A percentile compares a stretch with the other conserved stretches of the same genome.
Evolutionary conservation across 1,140 invertebrate species (phyloP).

Genomic region (Sinonovacula constricta): DNA sequence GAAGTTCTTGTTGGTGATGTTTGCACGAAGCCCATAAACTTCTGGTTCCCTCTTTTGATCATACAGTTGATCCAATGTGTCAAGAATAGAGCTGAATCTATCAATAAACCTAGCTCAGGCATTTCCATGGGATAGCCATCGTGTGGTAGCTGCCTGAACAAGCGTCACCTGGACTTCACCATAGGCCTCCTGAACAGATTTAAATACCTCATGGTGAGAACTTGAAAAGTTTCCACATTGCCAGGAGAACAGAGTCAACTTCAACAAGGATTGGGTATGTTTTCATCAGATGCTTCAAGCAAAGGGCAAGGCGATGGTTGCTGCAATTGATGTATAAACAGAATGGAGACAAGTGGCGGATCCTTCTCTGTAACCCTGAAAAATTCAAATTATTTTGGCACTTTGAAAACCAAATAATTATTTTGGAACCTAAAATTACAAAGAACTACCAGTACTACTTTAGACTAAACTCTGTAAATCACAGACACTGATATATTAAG

Average conservation of each 20-base stretch:
- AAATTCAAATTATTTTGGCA: background rate
- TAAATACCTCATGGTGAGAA: background rate
- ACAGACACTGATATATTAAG: too few species aligned
- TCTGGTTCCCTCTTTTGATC: background rate
- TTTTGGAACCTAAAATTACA: background rate
- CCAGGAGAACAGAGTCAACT: background rate
- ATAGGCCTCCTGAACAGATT: constrained; percentile 11
- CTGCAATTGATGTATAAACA: background rate
- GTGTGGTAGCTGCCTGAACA: constrained; percentile 20
- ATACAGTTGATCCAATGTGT: constrained; percentile 22
- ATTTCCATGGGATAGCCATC: constrained; percentile 34
- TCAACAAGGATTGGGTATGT: background rate
- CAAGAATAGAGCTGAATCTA: background rate
- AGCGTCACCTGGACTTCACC: background rate
- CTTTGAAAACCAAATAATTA: background rate
- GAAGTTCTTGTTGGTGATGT: too few species aligned
- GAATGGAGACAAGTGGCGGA: background rate
- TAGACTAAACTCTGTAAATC: too few species aligned
- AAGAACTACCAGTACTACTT: background rate
- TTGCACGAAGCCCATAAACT: too few species aligned
- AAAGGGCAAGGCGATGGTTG: constrained; percentile 3
- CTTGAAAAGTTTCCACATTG: constrained; percentile 1
- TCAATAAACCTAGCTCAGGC: constrained; percentile 28
- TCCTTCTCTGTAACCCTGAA: background rate
- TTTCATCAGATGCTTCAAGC: constrained; percentile 10